Evolutionary conservation across 1,140 invertebrate genomes (phyloP), one percentile per base, ranked within the genome.

Genomic region (Sminthurinus signatus): DNA sequence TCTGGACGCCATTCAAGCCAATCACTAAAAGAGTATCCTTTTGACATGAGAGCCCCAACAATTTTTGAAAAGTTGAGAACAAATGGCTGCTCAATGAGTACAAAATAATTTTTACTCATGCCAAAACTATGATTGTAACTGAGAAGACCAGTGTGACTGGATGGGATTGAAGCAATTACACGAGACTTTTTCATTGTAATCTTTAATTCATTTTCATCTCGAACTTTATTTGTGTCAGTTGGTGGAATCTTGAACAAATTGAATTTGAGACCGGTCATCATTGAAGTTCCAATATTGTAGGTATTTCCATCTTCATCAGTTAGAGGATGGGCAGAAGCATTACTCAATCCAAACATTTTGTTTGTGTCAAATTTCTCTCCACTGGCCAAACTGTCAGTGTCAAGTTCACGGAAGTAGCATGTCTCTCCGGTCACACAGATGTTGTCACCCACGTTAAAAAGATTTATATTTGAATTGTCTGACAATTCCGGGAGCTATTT

Each of bases 91-190:
- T 82, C 81, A 51, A 79, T 51, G 42, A 79, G 74, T n/a, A 82
- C 66, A 19, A 80, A 70, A 67, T 79, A 81, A 64, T 81, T 78
- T 63, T 80, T 74, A 0, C 77, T 77, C 65, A 83, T 76, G 4
- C 76, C 79, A 70, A 82, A 82, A 63, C 78, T 80, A 67, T 82
- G 81, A 59, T 23, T 21, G 72, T 72, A 65, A 29, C 76, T 72
- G 28, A 64, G 1, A 3, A 60, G 21, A 1, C 62, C 76, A 73
- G 63, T 73, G 67, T 32, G 74, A 65, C 46, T 71, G 74, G 72
- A 75, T 5, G 73, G 72, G 56, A 82, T 72, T 1, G 67, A 73
- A 29, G 69, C 62, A 27, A 77, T 51, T 19, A 75, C 71, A 21
- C 73, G 72, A 2, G 73, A 68, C 32, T 73, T 72, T 27, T 69